Conservation (phyloP, 2,797 vertebrate species). For the Ispidina lecontei region DNA sequence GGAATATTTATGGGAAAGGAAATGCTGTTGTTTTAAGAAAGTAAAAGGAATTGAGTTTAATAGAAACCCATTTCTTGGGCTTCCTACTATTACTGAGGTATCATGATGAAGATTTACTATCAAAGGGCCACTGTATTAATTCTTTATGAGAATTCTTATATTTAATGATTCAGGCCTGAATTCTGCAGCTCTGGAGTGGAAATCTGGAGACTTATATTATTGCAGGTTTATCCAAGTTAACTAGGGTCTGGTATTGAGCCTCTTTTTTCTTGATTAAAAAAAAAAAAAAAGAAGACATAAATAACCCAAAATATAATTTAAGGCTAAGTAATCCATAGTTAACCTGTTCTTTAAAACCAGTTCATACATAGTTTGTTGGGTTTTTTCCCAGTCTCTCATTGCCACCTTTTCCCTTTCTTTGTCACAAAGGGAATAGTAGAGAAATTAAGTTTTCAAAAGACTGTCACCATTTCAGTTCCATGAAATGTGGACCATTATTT, state of each 20-base stretch:
- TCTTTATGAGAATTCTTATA: background rate
- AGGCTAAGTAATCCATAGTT: background rate
- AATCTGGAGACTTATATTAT: background rate
- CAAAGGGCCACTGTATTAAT: background rate
- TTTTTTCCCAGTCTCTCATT: background rate
- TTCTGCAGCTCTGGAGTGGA: background rate
- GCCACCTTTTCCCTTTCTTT: background rate
- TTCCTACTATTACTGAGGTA: background rate
- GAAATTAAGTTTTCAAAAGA: background rate
- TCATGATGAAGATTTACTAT: background rate
- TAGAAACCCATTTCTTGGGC: background rate
- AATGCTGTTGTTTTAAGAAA: background rate
- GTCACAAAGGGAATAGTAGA: background rate
- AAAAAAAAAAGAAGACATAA: background rate
- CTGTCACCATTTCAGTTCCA: background rate
- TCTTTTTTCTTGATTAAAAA: background rate
- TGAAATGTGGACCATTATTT: background rate
- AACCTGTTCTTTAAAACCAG: background rate
- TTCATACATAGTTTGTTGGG: background rate
- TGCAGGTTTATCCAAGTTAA: background rate
- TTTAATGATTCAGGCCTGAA: background rate
- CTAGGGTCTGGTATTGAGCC: background rate
- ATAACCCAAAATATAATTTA: background rate
- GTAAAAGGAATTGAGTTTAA: background rate
- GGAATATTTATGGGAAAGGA: background rate